These are phyloP conservation scores for Limnodromus scolopaceus DNA, from an alignment of 2,797 vertebrate genomes.

Conservation along the genomic window DNA sequence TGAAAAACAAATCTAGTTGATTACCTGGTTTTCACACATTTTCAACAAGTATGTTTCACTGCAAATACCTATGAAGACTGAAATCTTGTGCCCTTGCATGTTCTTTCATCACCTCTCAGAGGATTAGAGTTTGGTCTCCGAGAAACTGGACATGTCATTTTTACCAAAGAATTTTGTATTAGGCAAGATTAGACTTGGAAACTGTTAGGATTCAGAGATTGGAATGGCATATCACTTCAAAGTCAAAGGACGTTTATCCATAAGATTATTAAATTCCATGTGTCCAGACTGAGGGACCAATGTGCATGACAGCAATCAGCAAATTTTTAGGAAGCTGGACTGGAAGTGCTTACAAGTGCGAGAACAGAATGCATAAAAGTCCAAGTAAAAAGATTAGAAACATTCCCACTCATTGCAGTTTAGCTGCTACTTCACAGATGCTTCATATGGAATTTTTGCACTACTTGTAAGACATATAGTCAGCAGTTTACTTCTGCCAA, in stretches of 20 bases:
- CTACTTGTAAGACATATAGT: background rate
- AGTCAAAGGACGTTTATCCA: background rate
- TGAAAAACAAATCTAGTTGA: background rate
- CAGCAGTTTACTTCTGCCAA: background rate
- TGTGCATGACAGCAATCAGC: accelerated
- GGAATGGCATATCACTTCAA: background rate
- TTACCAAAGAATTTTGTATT: background rate
- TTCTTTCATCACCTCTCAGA: background rate
- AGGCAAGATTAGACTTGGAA: background rate
- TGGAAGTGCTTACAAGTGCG: background rate
- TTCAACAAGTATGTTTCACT: background rate
- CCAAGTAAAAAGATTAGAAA: background rate
- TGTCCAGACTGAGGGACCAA: background rate
- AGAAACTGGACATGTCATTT: background rate
- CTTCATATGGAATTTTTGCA: background rate
- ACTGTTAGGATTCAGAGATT: background rate
- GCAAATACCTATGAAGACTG: background rate
- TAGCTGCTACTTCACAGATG: background rate
- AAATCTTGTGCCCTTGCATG: background rate
- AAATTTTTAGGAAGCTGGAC: background rate
- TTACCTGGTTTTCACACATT: background rate
- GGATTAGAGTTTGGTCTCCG: background rate
- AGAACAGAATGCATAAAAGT: background rate
- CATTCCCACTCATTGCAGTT: background rate
- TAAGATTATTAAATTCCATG: background rate